A percentile compares a stretch with the other conserved stretches of the same genome.
phyloP scores from a whole-genome alignment of 2,797 vertebrate species.

The Spinus pinus region DNA sequence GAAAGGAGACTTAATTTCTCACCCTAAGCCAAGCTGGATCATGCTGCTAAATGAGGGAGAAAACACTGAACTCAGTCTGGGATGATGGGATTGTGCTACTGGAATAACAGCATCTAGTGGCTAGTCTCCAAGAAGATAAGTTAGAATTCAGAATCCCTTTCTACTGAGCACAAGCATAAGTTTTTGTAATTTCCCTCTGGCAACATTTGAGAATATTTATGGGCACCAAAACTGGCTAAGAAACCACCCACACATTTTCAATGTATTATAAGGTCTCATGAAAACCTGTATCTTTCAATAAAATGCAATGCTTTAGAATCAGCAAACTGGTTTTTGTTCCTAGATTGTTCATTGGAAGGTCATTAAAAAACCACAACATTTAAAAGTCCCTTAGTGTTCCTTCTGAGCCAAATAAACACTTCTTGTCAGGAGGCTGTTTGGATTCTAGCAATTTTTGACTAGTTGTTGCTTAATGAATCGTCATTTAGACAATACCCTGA shows the following conservation, averaged over 20 bases:
- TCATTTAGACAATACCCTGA: not conserved
- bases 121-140: not conserved
- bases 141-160: slow-evolving; percentile 7
- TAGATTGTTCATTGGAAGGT: not conserved
- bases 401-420: not conserved
- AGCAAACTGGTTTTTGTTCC: not conserved
- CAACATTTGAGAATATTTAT: slow-evolving; percentile 49
- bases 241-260: slow-evolving; percentile 32
- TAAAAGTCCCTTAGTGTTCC: not conserved
- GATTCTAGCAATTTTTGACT: not conserved
- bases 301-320: not conserved
- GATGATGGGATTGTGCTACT: not conserved
- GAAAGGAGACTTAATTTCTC: not conserved
- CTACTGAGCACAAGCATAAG: not conserved
- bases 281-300: not conserved
- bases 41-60: not conserved
- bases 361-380: not conserved
- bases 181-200: slow-evolving; percentile 1
- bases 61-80: not conserved
- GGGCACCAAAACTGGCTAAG: slow-evolving; percentile 26
- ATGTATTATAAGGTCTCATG: not conserved
- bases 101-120: not conserved
- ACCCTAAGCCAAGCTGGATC: not conserved
- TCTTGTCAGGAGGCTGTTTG: not conserved
- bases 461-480: not conserved